A percentile compares a stretch with the other conserved stretches of the same genome.
Conservation (phyloP, 2,888 invertebrate species). For the Pheosia tremula region DNA sequence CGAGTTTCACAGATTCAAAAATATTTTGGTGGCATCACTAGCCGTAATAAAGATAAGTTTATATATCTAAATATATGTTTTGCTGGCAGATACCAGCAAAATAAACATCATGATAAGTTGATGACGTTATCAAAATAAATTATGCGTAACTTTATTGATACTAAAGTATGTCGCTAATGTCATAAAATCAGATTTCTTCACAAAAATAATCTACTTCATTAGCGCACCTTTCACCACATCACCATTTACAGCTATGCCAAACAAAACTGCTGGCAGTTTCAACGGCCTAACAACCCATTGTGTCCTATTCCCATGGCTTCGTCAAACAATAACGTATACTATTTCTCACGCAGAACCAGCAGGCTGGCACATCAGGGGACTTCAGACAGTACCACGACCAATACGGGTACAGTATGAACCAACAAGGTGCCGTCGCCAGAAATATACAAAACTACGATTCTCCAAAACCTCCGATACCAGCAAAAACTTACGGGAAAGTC, state of each 20-base stretch:
- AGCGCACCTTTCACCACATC: constrained; percentile 49
- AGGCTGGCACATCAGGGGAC: constrained; percentile 79
- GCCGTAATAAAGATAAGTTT: too few species aligned
- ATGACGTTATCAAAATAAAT: neutral
- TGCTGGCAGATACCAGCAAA: too few species aligned
- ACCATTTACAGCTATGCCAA: constrained; percentile 48
- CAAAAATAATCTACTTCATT: constrained; percentile 18
- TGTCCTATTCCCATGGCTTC: constrained; percentile 55
- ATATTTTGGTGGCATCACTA: too few species aligned
- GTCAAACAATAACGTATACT: constrained; percentile 45
- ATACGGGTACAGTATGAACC: constrained; percentile 79
- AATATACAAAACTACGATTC: constrained; percentile 75
- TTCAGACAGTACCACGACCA: constrained; percentile 82
- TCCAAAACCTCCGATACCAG: constrained; percentile 77
- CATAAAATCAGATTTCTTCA: constrained; percentile 6
- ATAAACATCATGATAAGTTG: too few species aligned
- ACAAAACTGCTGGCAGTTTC: constrained; percentile 46
- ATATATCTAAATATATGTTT: too few species aligned
- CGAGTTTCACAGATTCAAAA: too few species aligned
- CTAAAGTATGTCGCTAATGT: neutral
- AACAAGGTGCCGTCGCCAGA: constrained; percentile 66
- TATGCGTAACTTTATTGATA: neutral
- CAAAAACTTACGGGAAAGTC: constrained; percentile 74
- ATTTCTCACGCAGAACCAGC: constrained; percentile 73
- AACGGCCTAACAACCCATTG: constrained; percentile 59